phyloP scores from a whole-genome alignment of 2,113 vertebrate genomes.

The Peucedramus taeniatus region DNA sequence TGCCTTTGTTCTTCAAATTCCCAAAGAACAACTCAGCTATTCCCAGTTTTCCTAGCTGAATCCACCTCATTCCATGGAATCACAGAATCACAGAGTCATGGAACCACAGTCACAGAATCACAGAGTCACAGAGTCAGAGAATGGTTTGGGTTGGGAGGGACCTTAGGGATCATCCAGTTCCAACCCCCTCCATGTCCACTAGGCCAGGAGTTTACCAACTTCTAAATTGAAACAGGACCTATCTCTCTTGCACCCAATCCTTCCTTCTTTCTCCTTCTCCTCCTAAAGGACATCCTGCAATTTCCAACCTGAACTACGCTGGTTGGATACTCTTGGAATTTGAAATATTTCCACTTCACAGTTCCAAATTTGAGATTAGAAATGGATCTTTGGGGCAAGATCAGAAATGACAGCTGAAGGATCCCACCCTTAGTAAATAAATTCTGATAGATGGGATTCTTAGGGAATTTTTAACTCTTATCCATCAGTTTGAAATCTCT shows the following conservation, averaged over 20 bases:
- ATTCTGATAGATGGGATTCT: not conserved
- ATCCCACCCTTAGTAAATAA: not conserved
- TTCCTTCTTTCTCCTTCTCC: not conserved
- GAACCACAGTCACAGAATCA: not conserved
- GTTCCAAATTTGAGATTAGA: not conserved
- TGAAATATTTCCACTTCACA: not conserved
- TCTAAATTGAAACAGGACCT: not conserved
- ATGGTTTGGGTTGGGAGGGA: not conserved
- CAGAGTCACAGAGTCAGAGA: not conserved
- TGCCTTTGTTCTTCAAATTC: not conserved
- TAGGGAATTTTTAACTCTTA: not conserved
- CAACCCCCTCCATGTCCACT: accelerated
- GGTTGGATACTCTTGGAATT: not conserved
- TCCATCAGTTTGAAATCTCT: not conserved
- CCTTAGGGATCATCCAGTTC: not conserved
- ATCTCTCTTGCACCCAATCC: not conserved
- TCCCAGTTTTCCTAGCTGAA: accelerated
- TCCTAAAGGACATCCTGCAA: not conserved
- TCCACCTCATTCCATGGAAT: not conserved
- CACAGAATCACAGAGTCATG: not conserved
- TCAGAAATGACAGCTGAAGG: not conserved
- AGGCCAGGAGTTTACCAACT: not conserved
- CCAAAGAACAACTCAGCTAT: accelerated
- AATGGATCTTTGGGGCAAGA: not conserved
- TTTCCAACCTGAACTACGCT: not conserved